phyloP scores from a whole-genome alignment of 1,140 invertebrate species.

The Pseudachorutes palmiensis region DNA sequence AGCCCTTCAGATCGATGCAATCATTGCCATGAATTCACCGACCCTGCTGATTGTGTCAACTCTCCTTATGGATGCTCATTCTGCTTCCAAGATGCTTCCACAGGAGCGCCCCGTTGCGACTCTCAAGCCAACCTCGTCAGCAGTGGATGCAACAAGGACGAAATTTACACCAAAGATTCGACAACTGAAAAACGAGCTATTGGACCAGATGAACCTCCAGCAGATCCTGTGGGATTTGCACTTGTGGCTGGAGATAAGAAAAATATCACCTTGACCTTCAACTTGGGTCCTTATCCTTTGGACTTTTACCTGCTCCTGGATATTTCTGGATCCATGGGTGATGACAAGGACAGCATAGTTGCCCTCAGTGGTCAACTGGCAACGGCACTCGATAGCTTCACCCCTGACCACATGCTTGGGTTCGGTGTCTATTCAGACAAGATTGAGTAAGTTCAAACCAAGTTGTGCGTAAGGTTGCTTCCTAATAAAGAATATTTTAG shows the following conservation, averaged over 20 bases:
- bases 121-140: not conserved
- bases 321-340: constrained; percentile 1
- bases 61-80: not conserved
- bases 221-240: not conserved
- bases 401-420: not conserved
- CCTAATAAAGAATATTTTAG: not conserved
- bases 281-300: not conserved
- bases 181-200: not conserved
- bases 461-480: not conserved
- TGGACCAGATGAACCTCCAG: no score
- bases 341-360: constrained; percentile 1
- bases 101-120: not conserved
- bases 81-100: not conserved
- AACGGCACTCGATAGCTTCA: not conserved
- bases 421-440: not conserved
- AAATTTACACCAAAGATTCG: not conserved
- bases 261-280: not conserved
- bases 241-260: not conserved
- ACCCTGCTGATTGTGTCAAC: not conserved
- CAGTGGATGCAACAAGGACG: not conserved
- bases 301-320: constrained; percentile 6
- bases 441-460: not conserved
- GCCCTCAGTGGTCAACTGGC: not conserved
- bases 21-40: not conserved
- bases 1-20: not conserved